A percentile compares a stretch with the other conserved stretches of the same genome.
These are phyloP conservation scores for Cephus nigrinus DNA, from an alignment of 2,888 invertebrate species.

Conservation along the genomic window DNA sequence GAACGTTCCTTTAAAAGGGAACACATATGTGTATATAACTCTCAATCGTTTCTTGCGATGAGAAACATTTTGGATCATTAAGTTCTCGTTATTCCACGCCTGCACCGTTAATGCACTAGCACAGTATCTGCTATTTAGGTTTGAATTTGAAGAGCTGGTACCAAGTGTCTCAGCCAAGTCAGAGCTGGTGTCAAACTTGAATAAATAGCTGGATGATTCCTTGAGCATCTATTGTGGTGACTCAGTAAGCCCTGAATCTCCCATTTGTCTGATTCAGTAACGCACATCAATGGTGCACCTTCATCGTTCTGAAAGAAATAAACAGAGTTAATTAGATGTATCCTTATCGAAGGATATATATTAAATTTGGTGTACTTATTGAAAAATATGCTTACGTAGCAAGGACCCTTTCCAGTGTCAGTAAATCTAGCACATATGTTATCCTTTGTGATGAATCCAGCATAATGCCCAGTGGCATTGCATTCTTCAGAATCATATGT, in stretches of 20 bases:
- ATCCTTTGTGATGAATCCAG: conserved; percentile 70
- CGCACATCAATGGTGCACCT: conserved; percentile 76
- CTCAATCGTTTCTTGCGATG: no score
- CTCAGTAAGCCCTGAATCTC: conserved; percentile 73
- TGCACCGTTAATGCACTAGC: not conserved
- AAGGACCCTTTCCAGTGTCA: conserved; percentile 70
- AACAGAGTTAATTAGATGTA: no score
- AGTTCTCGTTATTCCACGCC: conserved; percentile 3
- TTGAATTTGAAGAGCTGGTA: conserved; percentile 57
- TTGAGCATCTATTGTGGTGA: conserved; percentile 72
- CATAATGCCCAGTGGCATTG: conserved; percentile 73
- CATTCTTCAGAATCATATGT: conserved; percentile 70
- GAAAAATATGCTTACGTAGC: conserved; percentile 69
- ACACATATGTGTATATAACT: no score
- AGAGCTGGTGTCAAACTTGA: conserved; percentile 59
- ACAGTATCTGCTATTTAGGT: conserved; percentile 33
- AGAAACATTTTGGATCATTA: not conserved
- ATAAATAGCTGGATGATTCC: conserved; percentile 71
- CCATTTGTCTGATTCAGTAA: conserved; percentile 70
- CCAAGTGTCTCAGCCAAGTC: conserved; percentile 59
- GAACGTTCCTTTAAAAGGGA: no score
- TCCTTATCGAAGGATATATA: no score
- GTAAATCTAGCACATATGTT: conserved; percentile 73
- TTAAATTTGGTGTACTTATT: conserved; percentile 1
- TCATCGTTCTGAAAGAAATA: conserved; percentile 71